Percentiles rank a stretch among this genome's conserved stretches.
Conservation (phyloP, 2,113 vertebrate species). For the Turdus rufiventris region DNA sequence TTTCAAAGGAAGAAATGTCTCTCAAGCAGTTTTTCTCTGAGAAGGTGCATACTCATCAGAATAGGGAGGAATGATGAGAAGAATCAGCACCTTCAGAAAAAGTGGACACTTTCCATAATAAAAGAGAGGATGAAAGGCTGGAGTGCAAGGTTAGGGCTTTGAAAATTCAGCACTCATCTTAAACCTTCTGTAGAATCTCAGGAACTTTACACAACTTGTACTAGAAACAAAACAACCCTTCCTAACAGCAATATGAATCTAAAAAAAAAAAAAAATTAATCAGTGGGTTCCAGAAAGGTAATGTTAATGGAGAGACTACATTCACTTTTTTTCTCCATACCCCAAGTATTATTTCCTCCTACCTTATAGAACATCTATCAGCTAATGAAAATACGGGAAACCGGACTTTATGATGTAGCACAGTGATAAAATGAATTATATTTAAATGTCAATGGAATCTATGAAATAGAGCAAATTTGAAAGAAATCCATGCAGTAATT, state of each 20-base stretch:
- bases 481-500: conserved; percentile 23
- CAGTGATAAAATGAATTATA: conserved; percentile 18
- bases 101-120: background rate
- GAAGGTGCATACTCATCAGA: background rate
- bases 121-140: background rate
- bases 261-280: background rate
- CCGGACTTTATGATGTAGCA: background rate
- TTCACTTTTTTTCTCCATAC: background rate
- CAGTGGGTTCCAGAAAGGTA: background rate
- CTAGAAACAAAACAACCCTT: background rate
- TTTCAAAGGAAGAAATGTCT: background rate
- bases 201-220: background rate
- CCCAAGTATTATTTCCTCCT: background rate
- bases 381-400: background rate
- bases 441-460: conserved; percentile 39
- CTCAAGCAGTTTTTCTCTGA: background rate
- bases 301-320: background rate
- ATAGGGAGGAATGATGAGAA: background rate
- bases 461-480: background rate
- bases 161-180: background rate
- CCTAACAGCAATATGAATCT: background rate
- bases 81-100: conserved; percentile 1
- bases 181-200: background rate
- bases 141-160: background rate
- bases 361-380: background rate